Percentiles rank a stretch among this genome's conserved stretches.
These are phyloP conservation scores for Aethina tumida DNA, from an alignment of 1,140 invertebrate species.

Conservation along the genomic window DNA sequence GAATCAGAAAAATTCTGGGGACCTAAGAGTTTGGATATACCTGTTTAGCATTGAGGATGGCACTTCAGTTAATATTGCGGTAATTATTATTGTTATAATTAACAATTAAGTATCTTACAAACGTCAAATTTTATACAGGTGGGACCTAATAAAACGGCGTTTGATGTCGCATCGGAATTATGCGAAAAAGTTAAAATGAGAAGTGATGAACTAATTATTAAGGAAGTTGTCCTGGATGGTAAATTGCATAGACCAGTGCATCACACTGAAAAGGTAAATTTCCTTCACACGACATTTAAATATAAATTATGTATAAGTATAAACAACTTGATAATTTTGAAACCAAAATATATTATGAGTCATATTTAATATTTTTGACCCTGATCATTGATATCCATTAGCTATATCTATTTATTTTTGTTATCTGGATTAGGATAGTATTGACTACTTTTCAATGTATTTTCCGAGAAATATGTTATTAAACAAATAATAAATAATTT, in stretches of 20 bases:
- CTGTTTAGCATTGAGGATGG: conserved; percentile 43
- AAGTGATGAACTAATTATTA: conserved; percentile 55
- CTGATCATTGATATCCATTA: background rate
- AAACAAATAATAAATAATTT: too few species aligned
- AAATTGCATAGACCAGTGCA: conserved; percentile 65
- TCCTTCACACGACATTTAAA: too few species aligned
- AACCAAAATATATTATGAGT: too few species aligned
- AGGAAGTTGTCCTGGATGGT: conserved; percentile 66
- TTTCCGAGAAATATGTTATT: too few species aligned
- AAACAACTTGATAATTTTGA: too few species aligned
- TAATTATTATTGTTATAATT: conserved; percentile 35
- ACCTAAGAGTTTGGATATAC: conserved; percentile 73
- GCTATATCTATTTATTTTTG: too few species aligned
- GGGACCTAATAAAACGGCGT: conserved; percentile 63
- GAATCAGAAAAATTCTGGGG: conserved; percentile 58
- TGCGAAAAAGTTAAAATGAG: conserved; percentile 49
- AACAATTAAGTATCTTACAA: background rate
- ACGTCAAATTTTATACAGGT: conserved; percentile 42
- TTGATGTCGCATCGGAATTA: conserved; percentile 60
- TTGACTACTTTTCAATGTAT: too few species aligned
- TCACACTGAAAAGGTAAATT: conserved; percentile 54
- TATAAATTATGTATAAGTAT: too few species aligned
- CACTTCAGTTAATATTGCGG: conserved; percentile 51
- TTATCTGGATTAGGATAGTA: too few species aligned
- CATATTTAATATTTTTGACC: too few species aligned